phyloP scores from a whole-genome alignment of 2,113 vertebrate species.

The Actenoides hombroni region DNA sequence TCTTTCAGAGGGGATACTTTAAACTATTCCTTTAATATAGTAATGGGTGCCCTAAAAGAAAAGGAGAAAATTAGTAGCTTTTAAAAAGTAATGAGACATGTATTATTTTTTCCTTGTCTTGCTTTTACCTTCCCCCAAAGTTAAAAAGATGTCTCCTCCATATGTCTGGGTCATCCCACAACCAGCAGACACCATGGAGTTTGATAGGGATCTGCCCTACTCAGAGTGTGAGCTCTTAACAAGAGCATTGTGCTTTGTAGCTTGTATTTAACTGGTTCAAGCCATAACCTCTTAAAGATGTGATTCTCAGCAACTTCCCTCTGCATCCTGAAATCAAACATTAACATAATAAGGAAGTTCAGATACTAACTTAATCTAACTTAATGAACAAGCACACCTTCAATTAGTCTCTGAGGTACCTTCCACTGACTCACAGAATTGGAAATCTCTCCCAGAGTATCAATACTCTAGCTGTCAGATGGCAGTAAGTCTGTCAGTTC shows the following conservation, averaged over 20 bases:
- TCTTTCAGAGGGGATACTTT: not conserved
- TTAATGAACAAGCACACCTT: slow-evolving; percentile 35
- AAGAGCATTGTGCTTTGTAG: not conserved
- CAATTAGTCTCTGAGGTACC: slow-evolving; percentile 34
- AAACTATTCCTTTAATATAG: not conserved
- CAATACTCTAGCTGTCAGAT: slow-evolving; percentile 38
- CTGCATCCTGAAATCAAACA: slow-evolving; percentile 43
- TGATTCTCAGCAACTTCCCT: slow-evolving; percentile 22
- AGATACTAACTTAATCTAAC: slow-evolving; percentile 43
- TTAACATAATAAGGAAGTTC: slow-evolving; percentile 61
- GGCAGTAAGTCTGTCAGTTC: not conserved
- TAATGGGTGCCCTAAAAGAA: not conserved
- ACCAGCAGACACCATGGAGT: not conserved
- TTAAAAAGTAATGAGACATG: not conserved
- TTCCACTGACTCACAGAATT: slow-evolving; percentile 22
- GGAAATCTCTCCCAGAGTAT: slow-evolving; percentile 40
- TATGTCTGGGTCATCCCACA: not conserved
- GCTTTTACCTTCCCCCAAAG: not conserved
- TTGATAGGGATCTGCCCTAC: slow-evolving; percentile 26
- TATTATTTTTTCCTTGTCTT: not conserved
- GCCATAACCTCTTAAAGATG: slow-evolving; percentile 23
- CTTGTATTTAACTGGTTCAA: not conserved
- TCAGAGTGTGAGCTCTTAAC: not conserved
- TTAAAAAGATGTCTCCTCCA: not conserved
- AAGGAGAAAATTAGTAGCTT: not conserved